Evolutionary conservation across 2,888 invertebrate species (phyloP).

Genomic region (Xanthia icteritia): DNA sequence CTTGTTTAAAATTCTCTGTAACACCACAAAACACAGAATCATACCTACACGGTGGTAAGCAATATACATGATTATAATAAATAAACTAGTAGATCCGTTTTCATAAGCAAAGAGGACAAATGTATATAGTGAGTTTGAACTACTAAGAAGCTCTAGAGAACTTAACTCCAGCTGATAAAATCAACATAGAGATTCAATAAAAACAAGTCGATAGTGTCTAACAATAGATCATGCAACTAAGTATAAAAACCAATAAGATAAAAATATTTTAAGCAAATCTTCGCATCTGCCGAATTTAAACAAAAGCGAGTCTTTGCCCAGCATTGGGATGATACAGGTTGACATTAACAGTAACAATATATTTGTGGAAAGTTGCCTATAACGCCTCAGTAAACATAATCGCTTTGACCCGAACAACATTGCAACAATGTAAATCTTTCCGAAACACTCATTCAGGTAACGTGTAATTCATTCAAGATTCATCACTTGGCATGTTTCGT

Average conservation of each 20-base stretch:
- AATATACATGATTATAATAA: background rate
- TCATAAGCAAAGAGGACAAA: background rate
- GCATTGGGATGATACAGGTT: background rate
- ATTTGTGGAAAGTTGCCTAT: too few species aligned
- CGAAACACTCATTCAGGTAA: constrained; percentile 6
- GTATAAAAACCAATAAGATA: background rate
- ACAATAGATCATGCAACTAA: background rate
- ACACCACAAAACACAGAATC: background rate
- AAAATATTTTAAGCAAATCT: background rate
- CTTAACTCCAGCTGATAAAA: background rate
- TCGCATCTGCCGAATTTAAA: background rate
- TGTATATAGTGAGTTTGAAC: background rate
- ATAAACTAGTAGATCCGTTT: background rate
- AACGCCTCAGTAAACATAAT: background rate
- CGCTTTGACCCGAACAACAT: background rate
- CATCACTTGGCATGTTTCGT: too few species aligned
- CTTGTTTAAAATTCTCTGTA: background rate
- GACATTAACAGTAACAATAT: too few species aligned
- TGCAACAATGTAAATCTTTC: background rate
- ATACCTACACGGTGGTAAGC: background rate
- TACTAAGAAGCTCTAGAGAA: background rate
- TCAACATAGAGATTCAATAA: background rate
- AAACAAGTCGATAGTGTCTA: background rate
- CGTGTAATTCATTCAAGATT: constrained; percentile 36
- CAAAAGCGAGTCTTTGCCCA: background rate